Evolutionary conservation across 2,888 invertebrate species (phyloP).

Genomic region (Teinopalpus imperialis): DNA sequence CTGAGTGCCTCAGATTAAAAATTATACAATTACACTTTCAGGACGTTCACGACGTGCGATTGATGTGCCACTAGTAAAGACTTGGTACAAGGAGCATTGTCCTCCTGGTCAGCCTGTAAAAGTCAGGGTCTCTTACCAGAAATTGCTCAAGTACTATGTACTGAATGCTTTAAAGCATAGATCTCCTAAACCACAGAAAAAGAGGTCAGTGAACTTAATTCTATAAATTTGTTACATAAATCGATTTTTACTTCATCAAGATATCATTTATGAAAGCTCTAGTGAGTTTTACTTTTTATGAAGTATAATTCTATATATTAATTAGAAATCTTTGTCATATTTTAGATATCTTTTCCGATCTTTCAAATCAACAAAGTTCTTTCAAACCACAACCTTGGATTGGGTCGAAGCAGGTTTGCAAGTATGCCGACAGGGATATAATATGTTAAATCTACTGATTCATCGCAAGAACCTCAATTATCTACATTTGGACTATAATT

Average conservation of each 20-base stretch:
- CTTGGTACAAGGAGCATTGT: conserved; percentile 97
- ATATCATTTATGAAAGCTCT: no score
- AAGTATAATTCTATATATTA: no score
- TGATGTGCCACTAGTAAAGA: conserved; percentile 98
- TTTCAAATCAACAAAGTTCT: conserved; percentile 99
- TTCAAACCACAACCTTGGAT: conserved; percentile 99
- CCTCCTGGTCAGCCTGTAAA: conserved; percentile 99
- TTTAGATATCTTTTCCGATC: conserved; percentile 96
- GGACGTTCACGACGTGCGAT: conserved; percentile 96
- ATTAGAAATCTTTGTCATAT: no score
- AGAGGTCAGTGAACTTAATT: conserved; percentile 81
- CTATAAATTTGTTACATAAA: no score
- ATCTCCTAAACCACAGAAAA: conserved; percentile 99
- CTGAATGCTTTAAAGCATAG: conserved; percentile 98
- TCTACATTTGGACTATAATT: conserved; percentile 99
- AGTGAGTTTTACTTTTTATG: no score
- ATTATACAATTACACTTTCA: conserved; percentile 42
- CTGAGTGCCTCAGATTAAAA: no score
- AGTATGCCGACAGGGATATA: conserved; percentile 99
- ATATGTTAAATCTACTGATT: conserved; percentile 99
- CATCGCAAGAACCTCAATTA: conserved; percentile 99
- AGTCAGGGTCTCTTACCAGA: conserved; percentile 99
- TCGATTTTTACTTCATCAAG: no score
- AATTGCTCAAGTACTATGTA: conserved; percentile 98
- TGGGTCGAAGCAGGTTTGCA: conserved; percentile 99